Conservation (phyloP, 2,888 invertebrate genomes). For the Watsonalla binaria region DNA sequence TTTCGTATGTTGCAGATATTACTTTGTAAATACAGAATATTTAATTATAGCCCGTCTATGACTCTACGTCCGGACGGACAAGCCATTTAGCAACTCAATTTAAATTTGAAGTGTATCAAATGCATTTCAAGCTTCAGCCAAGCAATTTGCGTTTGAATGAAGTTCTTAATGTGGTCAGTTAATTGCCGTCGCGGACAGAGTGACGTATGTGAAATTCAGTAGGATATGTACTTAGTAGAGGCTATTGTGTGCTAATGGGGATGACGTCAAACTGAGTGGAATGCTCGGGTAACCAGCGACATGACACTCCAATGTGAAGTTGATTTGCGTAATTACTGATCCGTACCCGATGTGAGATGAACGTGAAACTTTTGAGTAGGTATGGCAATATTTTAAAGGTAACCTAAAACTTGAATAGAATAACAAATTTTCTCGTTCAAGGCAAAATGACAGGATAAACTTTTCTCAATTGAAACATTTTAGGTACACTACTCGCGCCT, state of each 20-base stretch:
- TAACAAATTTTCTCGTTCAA: too few relatives aligned
- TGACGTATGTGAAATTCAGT: neutral
- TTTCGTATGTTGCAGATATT: too few relatives aligned
- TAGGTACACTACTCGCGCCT: too few relatives aligned
- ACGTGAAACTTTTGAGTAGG: neutral
- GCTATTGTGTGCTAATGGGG: slow-evolving; percentile 1
- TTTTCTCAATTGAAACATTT: too few relatives aligned
- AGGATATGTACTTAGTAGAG: neutral
- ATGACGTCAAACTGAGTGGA: neutral
- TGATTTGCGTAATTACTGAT: neutral
- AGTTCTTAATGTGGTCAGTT: slow-evolving; percentile 2
- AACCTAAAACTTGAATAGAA: too few relatives aligned
- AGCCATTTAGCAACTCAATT: neutral
- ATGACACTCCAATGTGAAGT: neutral
- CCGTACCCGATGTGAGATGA: neutral
- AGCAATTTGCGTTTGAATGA: slow-evolving; percentile 2
- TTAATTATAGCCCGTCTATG: neutral
- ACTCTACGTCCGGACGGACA: neutral
- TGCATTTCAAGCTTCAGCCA: neutral
- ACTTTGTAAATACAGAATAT: too few relatives aligned
- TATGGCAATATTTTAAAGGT: too few relatives aligned
- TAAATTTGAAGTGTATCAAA: neutral
- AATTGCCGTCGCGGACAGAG: neutral
- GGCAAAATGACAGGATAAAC: too few relatives aligned
- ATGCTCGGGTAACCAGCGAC: neutral